Evolutionary conservation across 2,113 vertebrate genomes (phyloP).

Genomic region (Calidris pygmaea): DNA sequence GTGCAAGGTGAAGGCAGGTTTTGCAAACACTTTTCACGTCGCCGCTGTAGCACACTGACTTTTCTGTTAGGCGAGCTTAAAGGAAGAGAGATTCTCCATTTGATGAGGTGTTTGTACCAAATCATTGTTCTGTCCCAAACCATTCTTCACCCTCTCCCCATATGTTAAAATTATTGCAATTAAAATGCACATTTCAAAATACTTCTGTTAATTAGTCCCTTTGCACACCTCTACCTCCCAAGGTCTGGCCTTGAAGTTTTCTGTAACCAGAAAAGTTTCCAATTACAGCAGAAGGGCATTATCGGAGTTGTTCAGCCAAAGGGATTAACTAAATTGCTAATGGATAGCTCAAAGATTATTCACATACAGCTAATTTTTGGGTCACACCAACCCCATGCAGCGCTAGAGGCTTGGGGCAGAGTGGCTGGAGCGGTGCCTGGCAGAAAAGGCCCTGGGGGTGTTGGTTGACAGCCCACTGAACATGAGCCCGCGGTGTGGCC

Average conservation of each 20-base stretch:
- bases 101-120: neutral
- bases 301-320: neutral
- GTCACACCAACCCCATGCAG: too few relatives aligned
- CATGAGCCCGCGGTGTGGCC: too few relatives aligned
- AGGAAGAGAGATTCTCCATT: neutral
- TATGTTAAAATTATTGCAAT: neutral
- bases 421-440: too few relatives aligned
- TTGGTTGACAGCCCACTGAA: too few relatives aligned
- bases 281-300: neutral
- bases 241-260: neutral
- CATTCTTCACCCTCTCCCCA: neutral
- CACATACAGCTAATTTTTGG: neutral
- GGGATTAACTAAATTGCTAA: neutral
- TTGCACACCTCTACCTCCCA: neutral
- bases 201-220: neutral
- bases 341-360: neutral
- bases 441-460: too few relatives aligned
- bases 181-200: neutral
- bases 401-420: too few relatives aligned
- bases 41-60: neutral
- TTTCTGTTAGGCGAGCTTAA: neutral
- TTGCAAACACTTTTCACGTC: neutral
- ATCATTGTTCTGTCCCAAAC: neutral
- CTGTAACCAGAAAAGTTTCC: neutral
- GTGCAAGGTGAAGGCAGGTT: neutral